phyloP scores from a whole-genome alignment of 2,797 vertebrate species.

The Pangasius krempfi region DNA sequence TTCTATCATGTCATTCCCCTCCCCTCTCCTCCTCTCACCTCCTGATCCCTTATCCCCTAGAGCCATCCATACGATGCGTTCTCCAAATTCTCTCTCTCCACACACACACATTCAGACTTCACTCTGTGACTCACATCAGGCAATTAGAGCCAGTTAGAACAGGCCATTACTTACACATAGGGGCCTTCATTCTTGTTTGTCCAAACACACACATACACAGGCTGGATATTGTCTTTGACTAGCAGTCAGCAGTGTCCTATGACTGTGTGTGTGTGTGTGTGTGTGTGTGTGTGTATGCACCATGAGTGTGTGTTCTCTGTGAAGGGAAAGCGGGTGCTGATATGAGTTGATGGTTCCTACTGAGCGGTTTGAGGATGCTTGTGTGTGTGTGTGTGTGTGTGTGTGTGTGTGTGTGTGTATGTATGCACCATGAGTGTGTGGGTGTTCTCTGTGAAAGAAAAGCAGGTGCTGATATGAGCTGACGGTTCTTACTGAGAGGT shows the following conservation, averaged over 20 bases:
- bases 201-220: slow-evolving; percentile 60
- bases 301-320: slow-evolving; percentile 15
- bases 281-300: neutral
- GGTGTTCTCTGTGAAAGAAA: slow-evolving; percentile 35
- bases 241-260: slow-evolving; percentile 67
- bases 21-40: neutral
- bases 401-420: slow-evolving; percentile 8
- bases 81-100: slow-evolving; percentile 41
- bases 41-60: slow-evolving; percentile 1
- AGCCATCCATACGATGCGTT: slow-evolving; percentile 50
- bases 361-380: slow-evolving; percentile 91
- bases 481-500: slow-evolving; percentile 86
- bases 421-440: neutral
- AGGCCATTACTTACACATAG: slow-evolving; percentile 57
- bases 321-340: slow-evolving; percentile 57
- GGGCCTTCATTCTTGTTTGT: slow-evolving; percentile 60
- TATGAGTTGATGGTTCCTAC: slow-evolving; percentile 76
- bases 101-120: slow-evolving; percentile 33
- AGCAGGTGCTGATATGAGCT: slow-evolving; percentile 57
- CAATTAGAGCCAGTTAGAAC: slow-evolving; percentile 40
- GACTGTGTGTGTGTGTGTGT: slow-evolving; percentile 5
- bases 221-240: slow-evolving; percentile 65
- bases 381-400: slow-evolving; percentile 3
- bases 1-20: neutral
- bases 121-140: slow-evolving; percentile 54